Evolutionary conservation across 1,140 invertebrate genomes (phyloP).

Genomic region (Parapsyche elsis): DNA sequence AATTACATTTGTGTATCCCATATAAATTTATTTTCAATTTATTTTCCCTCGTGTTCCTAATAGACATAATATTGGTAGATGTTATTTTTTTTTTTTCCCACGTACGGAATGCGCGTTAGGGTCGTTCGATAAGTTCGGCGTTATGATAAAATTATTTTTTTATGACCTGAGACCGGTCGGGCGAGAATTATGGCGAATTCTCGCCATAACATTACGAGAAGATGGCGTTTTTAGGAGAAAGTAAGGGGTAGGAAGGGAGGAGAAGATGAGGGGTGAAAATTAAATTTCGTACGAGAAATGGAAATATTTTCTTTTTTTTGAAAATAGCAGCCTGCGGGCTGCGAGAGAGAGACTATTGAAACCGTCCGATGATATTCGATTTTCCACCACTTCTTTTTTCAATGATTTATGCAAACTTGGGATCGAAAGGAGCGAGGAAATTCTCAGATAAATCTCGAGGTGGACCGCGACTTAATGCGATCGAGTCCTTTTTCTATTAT

Average conservation of each 20-base stretch:
- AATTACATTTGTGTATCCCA: slow-evolving; percentile 5
- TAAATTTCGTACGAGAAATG: not conserved
- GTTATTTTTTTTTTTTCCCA: no score
- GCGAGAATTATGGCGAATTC: not conserved
- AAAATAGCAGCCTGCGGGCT: not conserved
- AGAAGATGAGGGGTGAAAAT: not conserved
- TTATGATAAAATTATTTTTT: slow-evolving; percentile 27
- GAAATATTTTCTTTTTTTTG: not conserved
- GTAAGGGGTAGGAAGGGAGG: not conserved
- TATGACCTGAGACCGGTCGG: not conserved
- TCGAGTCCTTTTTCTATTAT: no score
- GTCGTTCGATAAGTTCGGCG: slow-evolving; percentile 22
- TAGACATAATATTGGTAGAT: not conserved
- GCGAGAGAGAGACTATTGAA: not conserved
- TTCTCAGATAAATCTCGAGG: no score
- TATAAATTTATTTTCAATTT: not conserved
- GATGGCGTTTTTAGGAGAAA: not conserved
- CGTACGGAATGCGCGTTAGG: not conserved
- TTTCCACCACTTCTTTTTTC: not conserved
- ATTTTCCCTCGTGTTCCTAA: not conserved
- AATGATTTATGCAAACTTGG: slow-evolving; percentile 4
- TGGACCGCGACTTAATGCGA: no score
- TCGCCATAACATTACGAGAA: slow-evolving; percentile 1
- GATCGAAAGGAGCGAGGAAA: no score
- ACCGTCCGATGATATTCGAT: slow-evolving; percentile 2